Evolutionary conservation across 2,888 invertebrate species (phyloP).

Genomic region (Chromoteleia sp.): DNA sequence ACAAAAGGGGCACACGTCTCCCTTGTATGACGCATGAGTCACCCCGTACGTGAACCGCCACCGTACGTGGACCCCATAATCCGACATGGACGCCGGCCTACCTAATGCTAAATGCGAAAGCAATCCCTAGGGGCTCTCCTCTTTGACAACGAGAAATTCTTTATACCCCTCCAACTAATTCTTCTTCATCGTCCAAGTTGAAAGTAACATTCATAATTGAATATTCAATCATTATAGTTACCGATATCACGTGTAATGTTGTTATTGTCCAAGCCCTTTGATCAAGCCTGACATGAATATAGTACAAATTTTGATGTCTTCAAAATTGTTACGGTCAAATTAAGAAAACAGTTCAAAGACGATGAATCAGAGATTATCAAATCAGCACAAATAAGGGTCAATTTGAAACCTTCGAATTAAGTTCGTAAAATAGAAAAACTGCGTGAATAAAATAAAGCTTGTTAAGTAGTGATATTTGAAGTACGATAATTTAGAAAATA

Average conservation of each 20-base stretch:
- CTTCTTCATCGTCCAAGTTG: constrained; percentile 62
- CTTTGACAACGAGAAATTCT: constrained; percentile 64
- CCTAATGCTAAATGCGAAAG: constrained; percentile 65
- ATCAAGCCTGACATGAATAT: constrained; percentile 2
- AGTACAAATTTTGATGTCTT: neutral
- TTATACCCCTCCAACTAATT: constrained; percentile 48
- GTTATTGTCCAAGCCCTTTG: constrained; percentile 37
- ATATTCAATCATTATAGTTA: constrained; percentile 56
- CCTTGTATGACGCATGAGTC: constrained; percentile 79
- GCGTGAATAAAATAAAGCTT: too few relatives aligned
- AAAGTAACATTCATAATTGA: constrained; percentile 67
- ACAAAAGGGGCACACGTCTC: constrained; percentile 77
- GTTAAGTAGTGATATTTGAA: too few relatives aligned
- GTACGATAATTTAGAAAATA: too few relatives aligned
- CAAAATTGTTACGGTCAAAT: too few relatives aligned
- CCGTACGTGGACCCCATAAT: constrained; percentile 74
- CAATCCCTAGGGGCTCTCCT: constrained; percentile 69
- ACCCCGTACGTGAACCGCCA: too few relatives aligned
- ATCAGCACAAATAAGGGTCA: too few relatives aligned
- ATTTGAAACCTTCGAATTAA: too few relatives aligned
- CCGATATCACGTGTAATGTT: constrained; percentile 45
- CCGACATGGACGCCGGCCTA: constrained; percentile 70
- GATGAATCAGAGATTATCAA: too few relatives aligned
- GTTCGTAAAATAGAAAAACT: too few relatives aligned
- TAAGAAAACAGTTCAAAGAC: too few relatives aligned